These are phyloP conservation scores for Micromys minutus DNA, from an alignment of 2,113 vertebrate species.

Conservation along the genomic window DNA sequence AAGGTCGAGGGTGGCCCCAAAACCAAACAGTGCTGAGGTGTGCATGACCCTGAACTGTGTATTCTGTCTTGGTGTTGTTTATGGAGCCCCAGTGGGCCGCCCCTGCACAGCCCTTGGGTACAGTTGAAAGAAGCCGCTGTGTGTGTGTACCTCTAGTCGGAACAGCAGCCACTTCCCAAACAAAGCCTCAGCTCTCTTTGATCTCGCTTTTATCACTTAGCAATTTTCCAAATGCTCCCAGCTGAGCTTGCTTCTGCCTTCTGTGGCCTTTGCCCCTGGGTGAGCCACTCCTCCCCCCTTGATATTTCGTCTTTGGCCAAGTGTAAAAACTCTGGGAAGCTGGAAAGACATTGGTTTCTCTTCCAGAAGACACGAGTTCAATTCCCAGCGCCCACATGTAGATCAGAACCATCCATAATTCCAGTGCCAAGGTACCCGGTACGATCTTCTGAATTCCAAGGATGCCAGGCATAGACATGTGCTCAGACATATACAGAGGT, in stretches of 20 bases:
- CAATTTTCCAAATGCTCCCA: not conserved
- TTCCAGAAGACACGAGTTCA: not conserved
- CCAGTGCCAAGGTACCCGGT: not conserved
- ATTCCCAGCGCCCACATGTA: not conserved
- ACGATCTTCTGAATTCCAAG: not conserved
- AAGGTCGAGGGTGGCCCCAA: accelerated
- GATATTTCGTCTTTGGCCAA: slow-evolving; percentile 29
- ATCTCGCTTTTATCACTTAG: not conserved
- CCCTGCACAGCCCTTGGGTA: accelerated
- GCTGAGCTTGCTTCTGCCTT: slow-evolving; percentile 21
- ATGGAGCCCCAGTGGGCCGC: accelerated
- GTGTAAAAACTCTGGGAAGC: not conserved
- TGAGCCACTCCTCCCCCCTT: accelerated
- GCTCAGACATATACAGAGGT: not conserved
- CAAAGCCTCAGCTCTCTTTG: not conserved
- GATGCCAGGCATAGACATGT: not conserved
- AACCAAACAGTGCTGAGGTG: accelerated
- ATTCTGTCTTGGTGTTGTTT: accelerated
- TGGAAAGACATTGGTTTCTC: not conserved
- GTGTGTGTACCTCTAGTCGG: not conserved
- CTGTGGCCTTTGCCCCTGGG: slow-evolving; percentile 33
- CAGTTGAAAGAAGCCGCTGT: not conserved
- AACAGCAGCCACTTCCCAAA: not conserved
- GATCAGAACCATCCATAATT: not conserved
- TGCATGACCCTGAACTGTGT: accelerated